Evolutionary conservation across 2,113 vertebrate species (phyloP).

Genomic region (Limanda limanda): DNA sequence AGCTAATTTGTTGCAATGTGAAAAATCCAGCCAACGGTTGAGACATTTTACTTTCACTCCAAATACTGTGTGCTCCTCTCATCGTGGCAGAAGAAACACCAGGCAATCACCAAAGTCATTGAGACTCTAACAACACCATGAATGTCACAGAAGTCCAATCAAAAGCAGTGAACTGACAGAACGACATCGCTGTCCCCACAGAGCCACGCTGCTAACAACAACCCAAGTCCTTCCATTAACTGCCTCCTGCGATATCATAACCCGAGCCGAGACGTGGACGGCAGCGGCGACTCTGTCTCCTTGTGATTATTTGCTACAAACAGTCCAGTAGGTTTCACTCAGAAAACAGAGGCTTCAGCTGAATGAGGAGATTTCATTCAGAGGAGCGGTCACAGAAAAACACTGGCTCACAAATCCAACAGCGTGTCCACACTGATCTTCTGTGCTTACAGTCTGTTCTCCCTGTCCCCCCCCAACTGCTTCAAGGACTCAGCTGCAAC

Average conservation of each 20-base stretch:
- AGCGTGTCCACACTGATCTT: not conserved
- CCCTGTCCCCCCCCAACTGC: not conserved
- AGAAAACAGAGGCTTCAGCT: slow-evolving; percentile 23
- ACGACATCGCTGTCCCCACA: not conserved
- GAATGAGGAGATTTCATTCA: not conserved
- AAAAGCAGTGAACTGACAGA: not conserved
- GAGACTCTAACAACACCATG: too few species aligned
- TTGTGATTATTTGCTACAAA: slow-evolving; percentile 9
- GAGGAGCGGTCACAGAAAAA: slow-evolving; percentile 8
- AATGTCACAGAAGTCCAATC: not conserved
- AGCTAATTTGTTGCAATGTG: too few species aligned
- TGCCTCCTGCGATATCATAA: too few species aligned
- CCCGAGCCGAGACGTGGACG: too few species aligned
- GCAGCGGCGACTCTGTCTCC: too few species aligned
- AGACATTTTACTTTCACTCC: too few species aligned
- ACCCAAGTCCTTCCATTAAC: not conserved
- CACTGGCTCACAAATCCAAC: slow-evolving; percentile 8
- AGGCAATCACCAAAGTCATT: too few species aligned
- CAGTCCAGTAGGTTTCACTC: slow-evolving; percentile 32
- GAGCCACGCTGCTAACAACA: not conserved
- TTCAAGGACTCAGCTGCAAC: not conserved
- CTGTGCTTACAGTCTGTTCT: slow-evolving; percentile 1
- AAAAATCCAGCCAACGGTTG: too few species aligned
- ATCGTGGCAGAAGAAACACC: too few species aligned
- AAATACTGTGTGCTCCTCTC: too few species aligned